Evolutionary conservation across 2,888 invertebrate genomes (phyloP).

Genomic region (Drosophila longiperda): DNA sequence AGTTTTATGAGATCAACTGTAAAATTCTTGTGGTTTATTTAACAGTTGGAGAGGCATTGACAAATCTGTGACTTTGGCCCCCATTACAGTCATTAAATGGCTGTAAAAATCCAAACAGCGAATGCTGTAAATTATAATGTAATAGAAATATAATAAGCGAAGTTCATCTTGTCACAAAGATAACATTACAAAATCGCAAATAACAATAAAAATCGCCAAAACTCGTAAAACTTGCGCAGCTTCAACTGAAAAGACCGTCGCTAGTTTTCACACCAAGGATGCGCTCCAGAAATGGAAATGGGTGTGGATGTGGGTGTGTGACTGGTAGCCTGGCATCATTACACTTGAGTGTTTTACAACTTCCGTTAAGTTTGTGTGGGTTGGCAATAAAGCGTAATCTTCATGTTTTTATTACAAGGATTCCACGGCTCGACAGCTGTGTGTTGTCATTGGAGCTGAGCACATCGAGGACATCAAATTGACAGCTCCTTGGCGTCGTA

Average conservation of each 20-base stretch:
- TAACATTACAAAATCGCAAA: slow-evolving; percentile 59
- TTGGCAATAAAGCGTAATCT: slow-evolving; percentile 76
- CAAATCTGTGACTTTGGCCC: slow-evolving; percentile 59
- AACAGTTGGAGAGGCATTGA: slow-evolving; percentile 50
- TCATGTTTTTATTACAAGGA: slow-evolving; percentile 77
- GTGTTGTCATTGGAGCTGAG: slow-evolving; percentile 66
- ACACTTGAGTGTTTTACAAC: slow-evolving; percentile 84
- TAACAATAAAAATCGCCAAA: slow-evolving; percentile 36
- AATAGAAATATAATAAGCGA: slow-evolving; percentile 76
- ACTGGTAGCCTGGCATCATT: slow-evolving; percentile 66
- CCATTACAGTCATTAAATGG: slow-evolving; percentile 53
- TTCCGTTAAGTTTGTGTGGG: slow-evolving; percentile 75
- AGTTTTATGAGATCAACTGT: slow-evolving; percentile 60
- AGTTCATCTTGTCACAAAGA: slow-evolving; percentile 49
- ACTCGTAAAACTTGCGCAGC: slow-evolving; percentile 56
- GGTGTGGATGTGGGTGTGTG: neutral
- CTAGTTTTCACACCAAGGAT: slow-evolving; percentile 72
- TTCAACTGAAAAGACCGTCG: slow-evolving; percentile 51
- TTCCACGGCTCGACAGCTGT: slow-evolving; percentile 46
- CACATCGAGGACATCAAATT: slow-evolving; percentile 76
- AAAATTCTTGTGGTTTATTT: slow-evolving; percentile 51
- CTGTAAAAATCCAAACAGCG: slow-evolving; percentile 68
- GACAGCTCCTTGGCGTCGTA: slow-evolving; percentile 77
- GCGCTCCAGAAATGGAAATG: slow-evolving; percentile 1
- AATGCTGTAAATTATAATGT: slow-evolving; percentile 73